Conservation (phyloP, 2,888 invertebrate genomes). For the Ophion slaviceki region DNA sequence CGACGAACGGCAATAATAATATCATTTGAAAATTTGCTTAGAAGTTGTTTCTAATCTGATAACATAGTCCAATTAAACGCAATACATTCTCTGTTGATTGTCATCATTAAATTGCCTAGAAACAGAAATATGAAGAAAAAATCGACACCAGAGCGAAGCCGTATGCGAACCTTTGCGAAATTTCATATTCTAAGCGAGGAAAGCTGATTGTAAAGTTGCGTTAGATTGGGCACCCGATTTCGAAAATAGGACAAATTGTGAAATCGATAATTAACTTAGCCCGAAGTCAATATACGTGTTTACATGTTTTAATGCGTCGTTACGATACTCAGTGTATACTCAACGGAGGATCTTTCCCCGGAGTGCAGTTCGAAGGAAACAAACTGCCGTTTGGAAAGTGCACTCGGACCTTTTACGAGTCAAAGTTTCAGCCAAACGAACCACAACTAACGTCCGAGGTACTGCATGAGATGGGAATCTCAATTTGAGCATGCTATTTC, state of each 20-base stretch:
- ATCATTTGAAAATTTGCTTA: no score
- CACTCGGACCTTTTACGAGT: constrained; percentile 39
- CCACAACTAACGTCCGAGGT: constrained; percentile 13
- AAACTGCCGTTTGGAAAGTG: constrained; percentile 53
- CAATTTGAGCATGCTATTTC: constrained; percentile 27
- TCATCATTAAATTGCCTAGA: no score
- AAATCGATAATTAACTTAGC: constrained; percentile 32
- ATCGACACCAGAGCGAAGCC: constrained; percentile 3
- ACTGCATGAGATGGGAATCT: constrained; percentile 40
- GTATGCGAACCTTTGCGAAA: not conserved
- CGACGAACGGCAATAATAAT: no score
- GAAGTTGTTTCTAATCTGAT: no score
- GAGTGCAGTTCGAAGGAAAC: constrained; percentile 41
- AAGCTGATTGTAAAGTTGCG: constrained; percentile 14
- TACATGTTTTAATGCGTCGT: constrained; percentile 1
- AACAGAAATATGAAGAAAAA: no score
- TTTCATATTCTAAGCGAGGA: not conserved
- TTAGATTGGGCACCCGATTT: constrained; percentile 20
- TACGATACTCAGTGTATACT: constrained; percentile 20
- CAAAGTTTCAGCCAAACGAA: constrained; percentile 44
- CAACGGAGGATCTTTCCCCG: constrained; percentile 1
- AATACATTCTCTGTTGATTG: no score
- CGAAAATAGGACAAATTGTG: not conserved
- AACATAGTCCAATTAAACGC: no score
- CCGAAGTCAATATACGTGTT: constrained; percentile 1